Base-by-base conservation (phyloP, 2,888 invertebrate genomes). In the Eudemis profundana region DNA sequence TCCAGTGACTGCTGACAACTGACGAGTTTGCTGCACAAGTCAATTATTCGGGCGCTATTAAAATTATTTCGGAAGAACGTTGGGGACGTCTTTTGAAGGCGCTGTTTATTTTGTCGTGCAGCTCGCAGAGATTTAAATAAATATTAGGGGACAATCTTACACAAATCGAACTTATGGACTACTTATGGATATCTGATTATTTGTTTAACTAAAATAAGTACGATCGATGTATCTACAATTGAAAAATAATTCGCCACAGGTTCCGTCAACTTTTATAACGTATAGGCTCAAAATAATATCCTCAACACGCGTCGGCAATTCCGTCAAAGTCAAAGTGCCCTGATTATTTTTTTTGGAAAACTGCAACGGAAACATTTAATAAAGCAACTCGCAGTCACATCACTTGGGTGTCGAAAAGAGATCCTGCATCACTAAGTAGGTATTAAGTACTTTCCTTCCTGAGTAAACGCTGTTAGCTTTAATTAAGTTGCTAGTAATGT, bases 401-500 rank as follows among this genome's bases (percentile, higher is more conserved):
- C 5, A 23, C 14, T 14, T 14, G 21, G 4, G 38, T 12, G 21
- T 8, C 14, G 12, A 38, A 51, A 7, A 38, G 0, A 51, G 1
- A n/a, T 14, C n/a, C 36, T 36, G n/a, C 10, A 42, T 21, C 15
- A 3, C 14, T 46, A 15, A 8, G 21, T n/a, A 53, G 3, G 5
- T 21, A 19, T n/a, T 21, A 23, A 14, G 15, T 42, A 23, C 40
- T 38, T 19, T 19, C 17, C 15, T 63, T 49, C 33, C 29, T 5
- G 14, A 15, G 23, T 17, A 51, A 73, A 71, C 69, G 67, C 69
- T 69, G 68, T 75, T 69, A 76, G 76, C 76, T 81, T 79, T 85
- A 85, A 85, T 86, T 86, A 85, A 84, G 80, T 65, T 47, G 51
- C 50, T 84, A 81, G 80, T 79, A 76, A 81, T 83, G 80, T 81